Base-by-base conservation (phyloP, 2,797 vertebrate genomes). In the Triplophysa bombifrons region DNA sequence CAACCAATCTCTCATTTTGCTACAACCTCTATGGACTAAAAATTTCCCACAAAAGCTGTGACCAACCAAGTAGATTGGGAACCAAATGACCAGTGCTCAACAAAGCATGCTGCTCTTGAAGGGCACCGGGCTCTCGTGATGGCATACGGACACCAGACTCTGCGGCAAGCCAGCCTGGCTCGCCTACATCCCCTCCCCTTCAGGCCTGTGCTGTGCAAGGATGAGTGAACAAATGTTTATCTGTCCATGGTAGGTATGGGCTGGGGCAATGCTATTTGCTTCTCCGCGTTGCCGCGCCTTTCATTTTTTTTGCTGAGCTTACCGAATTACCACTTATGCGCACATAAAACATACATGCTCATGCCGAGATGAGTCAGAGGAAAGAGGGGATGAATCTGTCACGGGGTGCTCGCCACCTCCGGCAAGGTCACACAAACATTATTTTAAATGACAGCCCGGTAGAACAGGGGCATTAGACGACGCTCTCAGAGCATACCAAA, bases 401-500 rank as follows among this genome's bases (percentile, higher is more conserved):
- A 78, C 30, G 74, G 80, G 70, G 71, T 74, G 67, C 69, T 74
- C 73, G n/a, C 60, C 82, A 84, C 85, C 83, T 74, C 82, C 74
- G 82, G 84, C 84, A 86, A 85, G 84, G 85, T 86, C 85, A 80
- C 69, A 61, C 76, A 82, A 79, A 85, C 82, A 86, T 80, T 78
- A 84, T 84, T 85, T 82, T 80, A 83, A 83, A 71, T 80, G 83
- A 84, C 84, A 81, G 80, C 51, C 78, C 60, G 50, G 82, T 17
- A 64, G 82, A 77, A 77, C 69, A 74, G 78, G 79, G 76, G 81
- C 78, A 80, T 72, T 73, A 80, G 80, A 80, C 74, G 73, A 72
- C 55, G 71, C 83, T 73, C 65, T 81, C 50, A 78, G 80, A 82
- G 76, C 66, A 86, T 70, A 69, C 64, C 76, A 80, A 78, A 66